Evolutionary conservation across 2,113 vertebrate species (phyloP).

Genomic region (Ptyas mucosa): DNA sequence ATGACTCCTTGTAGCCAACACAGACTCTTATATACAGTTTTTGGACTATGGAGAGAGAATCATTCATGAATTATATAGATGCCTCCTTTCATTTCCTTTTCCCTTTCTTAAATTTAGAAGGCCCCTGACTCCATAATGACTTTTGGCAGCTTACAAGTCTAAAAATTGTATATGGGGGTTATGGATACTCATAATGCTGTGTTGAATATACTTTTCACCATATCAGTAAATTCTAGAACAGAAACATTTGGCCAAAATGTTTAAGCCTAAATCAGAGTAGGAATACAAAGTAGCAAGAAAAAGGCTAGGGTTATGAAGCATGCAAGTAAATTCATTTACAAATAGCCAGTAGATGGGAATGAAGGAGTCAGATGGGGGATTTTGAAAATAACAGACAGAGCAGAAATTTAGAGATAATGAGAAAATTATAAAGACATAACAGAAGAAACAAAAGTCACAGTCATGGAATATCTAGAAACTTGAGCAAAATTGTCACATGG

Average conservation of each 20-base stretch:
- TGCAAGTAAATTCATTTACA: neutral
- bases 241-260: neutral
- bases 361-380: neutral
- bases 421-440: neutral
- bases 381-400: neutral
- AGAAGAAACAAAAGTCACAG: neutral
- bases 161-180: neutral
- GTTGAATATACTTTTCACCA: neutral
- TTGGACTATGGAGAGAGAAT: neutral
- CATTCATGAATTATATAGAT: neutral
- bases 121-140: neutral
- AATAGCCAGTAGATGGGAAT: neutral
- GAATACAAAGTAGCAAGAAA: neutral
- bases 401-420: neutral
- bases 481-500: neutral
- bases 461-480: neutral
- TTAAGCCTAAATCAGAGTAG: no score
- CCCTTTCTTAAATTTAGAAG: neutral
- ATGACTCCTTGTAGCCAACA: fast-evolving
- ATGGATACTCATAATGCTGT: neutral
- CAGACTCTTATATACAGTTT: neutral
- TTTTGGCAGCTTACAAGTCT: neutral
- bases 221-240: neutral
- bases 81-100: neutral
- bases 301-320: neutral